These are phyloP conservation scores for Neoniphon sammara DNA, from an alignment of 2,797 vertebrate genomes.

Conservation along the genomic window DNA sequence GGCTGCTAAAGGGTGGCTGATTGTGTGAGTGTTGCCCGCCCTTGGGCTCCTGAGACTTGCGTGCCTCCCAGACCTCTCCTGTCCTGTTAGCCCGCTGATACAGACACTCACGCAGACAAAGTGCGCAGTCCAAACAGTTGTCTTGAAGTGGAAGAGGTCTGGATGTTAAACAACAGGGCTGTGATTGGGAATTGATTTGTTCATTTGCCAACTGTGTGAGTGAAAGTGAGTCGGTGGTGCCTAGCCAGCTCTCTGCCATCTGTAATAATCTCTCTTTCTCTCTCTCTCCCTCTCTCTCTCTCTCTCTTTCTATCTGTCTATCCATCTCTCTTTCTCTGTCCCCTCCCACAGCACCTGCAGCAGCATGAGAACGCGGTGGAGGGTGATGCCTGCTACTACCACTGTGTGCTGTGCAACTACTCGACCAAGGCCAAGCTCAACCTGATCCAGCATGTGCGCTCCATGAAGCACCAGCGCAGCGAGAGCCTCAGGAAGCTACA, in stretches of 20 bases:
- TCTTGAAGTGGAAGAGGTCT: constrained; percentile 79
- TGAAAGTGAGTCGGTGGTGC: constrained; percentile 81
- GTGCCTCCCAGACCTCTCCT: constrained; percentile 70
- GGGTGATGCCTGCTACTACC: constrained; percentile 97
- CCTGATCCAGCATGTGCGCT: constrained; percentile 98
- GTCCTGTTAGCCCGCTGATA: constrained; percentile 79
- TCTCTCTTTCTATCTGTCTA: constrained; percentile 50
- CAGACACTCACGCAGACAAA: constrained; percentile 76
- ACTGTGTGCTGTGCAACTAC: constrained; percentile 96
- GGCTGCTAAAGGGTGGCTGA: constrained; percentile 79
- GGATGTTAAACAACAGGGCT: constrained; percentile 84
- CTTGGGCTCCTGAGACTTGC: constrained; percentile 71
- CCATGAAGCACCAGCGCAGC: constrained; percentile 99
- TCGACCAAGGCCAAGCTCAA: constrained; percentile 99
- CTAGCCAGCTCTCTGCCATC: constrained; percentile 74
- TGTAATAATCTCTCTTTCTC: constrained; percentile 75
- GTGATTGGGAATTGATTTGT: constrained; percentile 87
- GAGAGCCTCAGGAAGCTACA: constrained; percentile 98
- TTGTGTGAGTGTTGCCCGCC: constrained; percentile 69
- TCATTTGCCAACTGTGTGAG: constrained; percentile 84
- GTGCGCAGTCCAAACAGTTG: constrained; percentile 79
- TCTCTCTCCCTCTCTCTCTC: constrained; percentile 61
- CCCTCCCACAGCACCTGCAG: constrained; percentile 92
- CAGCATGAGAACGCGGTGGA: constrained; percentile 95
- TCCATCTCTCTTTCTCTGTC: constrained; percentile 54